Percentiles rank a stretch among this genome's conserved stretches.
Evolutionary conservation across 2,113 vertebrate genomes (phyloP).

Genomic region (Setophaga coronata): DNA sequence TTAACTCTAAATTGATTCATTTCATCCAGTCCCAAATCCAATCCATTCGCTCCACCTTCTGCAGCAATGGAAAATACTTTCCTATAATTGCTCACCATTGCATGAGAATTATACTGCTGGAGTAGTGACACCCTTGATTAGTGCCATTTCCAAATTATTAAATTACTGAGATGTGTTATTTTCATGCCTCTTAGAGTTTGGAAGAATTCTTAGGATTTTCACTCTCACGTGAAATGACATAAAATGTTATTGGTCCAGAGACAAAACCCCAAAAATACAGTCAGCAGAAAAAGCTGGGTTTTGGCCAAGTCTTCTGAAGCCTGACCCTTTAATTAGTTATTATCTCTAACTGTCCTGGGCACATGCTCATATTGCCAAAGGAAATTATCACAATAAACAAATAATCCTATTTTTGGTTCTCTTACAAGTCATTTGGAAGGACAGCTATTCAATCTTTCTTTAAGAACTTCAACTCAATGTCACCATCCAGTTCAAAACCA

Average conservation of each 20-base stretch:
- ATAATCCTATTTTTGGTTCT: neutral
- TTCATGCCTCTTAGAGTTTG: neutral
- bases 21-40: neutral
- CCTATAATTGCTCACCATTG: neutral
- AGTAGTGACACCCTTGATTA: neutral
- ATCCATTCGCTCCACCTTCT: neutral
- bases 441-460: neutral
- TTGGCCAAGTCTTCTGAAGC: neutral
- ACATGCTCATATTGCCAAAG: neutral
- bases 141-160: neutral
- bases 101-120: neutral
- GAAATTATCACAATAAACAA: conserved; percentile 11
- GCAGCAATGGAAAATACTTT: neutral
- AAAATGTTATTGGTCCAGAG: neutral
- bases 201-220: neutral
- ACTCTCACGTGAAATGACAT: neutral
- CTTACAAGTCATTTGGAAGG: neutral
- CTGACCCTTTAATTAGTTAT: conserved; percentile 22
- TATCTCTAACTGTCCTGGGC: conserved; percentile 11
- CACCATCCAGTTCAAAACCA: neutral
- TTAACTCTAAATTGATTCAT: neutral
- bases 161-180: neutral
- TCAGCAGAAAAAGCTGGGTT: neutral
- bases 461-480: neutral
- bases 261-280: neutral